Evolutionary conservation across 2,888 invertebrate genomes (phyloP).

Genomic region (Aphodius sticticus): DNA sequence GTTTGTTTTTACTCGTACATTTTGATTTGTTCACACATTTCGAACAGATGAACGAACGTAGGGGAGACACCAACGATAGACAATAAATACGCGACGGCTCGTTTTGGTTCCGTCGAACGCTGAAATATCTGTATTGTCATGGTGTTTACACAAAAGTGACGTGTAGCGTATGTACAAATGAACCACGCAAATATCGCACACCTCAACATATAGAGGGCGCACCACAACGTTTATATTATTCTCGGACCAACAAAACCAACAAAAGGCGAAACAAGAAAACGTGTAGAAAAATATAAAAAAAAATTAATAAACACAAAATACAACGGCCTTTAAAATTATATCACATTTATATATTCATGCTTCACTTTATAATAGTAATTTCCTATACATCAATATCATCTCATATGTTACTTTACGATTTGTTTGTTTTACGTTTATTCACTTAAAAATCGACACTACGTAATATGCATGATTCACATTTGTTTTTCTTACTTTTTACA

Average conservation of each 20-base stretch:
- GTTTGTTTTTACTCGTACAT: background rate
- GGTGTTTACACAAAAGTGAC: background rate
- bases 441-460: constrained; percentile 4
- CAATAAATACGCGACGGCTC: background rate
- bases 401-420: background rate
- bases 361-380: background rate
- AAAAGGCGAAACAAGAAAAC: background rate
- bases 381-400: background rate
- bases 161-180: background rate
- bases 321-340: background rate
- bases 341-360: background rate
- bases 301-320: background rate
- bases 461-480: background rate
- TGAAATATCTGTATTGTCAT: background rate
- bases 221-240: background rate
- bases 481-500: background rate
- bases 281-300: background rate
- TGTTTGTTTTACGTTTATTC: background rate
- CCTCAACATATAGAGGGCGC: background rate
- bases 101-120: background rate
- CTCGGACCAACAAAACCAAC: background rate
- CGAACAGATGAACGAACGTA: background rate
- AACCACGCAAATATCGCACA: background rate
- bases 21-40: background rate
- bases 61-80: background rate